phyloP scores from a whole-genome alignment of 35 echinoderm and acorn worm genomes.

The Ophiothrix spiculata region DNA sequence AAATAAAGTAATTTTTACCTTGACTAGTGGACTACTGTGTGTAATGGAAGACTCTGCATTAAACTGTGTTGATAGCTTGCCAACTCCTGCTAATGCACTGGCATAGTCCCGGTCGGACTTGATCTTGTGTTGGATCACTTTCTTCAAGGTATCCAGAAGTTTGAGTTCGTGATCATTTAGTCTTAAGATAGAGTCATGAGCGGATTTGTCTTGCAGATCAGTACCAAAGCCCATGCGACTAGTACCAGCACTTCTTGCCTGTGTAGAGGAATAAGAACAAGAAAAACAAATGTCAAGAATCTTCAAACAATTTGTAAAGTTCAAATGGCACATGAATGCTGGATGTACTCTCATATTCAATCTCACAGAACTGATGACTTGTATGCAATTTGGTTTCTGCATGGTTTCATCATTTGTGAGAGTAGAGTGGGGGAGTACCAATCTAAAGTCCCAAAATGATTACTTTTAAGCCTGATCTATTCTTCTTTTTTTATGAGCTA shows the following conservation, averaged over 20 bases:
- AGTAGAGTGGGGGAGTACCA: too few species aligned
- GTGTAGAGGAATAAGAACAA: background rate
- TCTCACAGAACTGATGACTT: too few species aligned
- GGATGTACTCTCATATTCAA: too few species aligned
- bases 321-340: too few species aligned
- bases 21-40: slow-evolving; percentile 33
- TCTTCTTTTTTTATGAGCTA: too few species aligned
- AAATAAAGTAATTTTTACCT: slow-evolving; percentile 37
- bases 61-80: slow-evolving; percentile 56
- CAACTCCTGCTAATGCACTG: slow-evolving; percentile 54
- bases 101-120: slow-evolving; percentile 89
- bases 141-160: slow-evolving; percentile 68
- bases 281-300: background rate
- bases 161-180: slow-evolving; percentile 71
- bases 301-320: too few species aligned
- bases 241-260: slow-evolving; percentile 10
- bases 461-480: too few species aligned
- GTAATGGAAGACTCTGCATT: slow-evolving; percentile 55
- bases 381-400: too few species aligned
- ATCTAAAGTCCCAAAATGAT: too few species aligned
- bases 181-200: slow-evolving; percentile 73
- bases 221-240: slow-evolving; percentile 85
- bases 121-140: slow-evolving; percentile 45
- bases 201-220: slow-evolving; percentile 71
- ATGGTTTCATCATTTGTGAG: too few species aligned